phyloP scores from a whole-genome alignment of 2,113 vertebrate species.

The Tinamus guttatus region DNA sequence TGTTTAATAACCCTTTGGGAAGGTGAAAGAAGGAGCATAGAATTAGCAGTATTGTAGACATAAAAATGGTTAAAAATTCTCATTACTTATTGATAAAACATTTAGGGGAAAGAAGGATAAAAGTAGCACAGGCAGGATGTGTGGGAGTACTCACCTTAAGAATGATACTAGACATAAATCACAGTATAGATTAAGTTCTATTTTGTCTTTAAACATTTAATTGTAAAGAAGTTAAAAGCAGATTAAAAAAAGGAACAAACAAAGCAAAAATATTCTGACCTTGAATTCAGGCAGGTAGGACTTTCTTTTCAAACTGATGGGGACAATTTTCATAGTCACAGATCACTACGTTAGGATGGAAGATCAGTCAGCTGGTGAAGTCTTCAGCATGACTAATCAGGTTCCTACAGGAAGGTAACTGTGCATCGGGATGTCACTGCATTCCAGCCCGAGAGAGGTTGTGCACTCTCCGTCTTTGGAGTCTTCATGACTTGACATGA shows the following conservation, averaged over 20 bases:
- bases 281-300: background rate
- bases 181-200: background rate
- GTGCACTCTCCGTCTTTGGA: background rate
- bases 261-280: background rate
- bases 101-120: background rate
- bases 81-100: background rate
- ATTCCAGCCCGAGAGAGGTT: background rate
- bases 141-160: background rate
- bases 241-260: background rate
- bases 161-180: background rate
- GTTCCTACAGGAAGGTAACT: background rate
- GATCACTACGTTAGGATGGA: fast-evolving
- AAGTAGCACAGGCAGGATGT: no score
- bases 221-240: background rate
- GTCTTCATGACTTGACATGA: background rate
- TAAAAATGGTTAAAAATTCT: background rate
- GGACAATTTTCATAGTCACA: background rate
- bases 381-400: background rate
- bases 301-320: background rate
- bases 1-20: background rate
- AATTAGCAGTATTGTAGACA: background rate
- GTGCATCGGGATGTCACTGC: background rate
- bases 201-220: background rate
- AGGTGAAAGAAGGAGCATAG: background rate
- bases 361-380: background rate